phyloP scores from a whole-genome alignment of 2,888 invertebrate genomes.

The Caenorhabditis sp. region DNA sequence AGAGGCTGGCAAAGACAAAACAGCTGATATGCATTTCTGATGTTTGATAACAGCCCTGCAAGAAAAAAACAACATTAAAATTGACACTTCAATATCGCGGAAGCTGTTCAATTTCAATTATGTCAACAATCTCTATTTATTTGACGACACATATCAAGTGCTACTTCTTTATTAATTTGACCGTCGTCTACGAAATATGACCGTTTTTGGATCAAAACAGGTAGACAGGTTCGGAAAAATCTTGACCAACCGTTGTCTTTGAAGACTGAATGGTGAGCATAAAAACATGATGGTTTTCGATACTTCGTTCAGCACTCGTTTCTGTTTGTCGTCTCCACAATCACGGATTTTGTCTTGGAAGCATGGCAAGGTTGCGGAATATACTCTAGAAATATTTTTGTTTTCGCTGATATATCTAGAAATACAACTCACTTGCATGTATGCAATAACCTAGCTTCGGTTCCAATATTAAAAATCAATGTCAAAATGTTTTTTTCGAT shows the following conservation, averaged over 20 bases:
- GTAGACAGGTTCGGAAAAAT: not conserved
- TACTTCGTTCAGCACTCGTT: constrained; percentile 62
- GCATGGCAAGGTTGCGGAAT: constrained; percentile 65
- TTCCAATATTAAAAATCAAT: constrained; percentile 62
- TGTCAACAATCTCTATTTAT: constrained; percentile 36
- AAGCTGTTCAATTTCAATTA: constrained; percentile 32
- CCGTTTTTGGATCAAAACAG: not conserved
- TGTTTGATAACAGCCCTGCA: constrained; percentile 56
- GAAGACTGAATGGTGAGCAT: constrained; percentile 65
- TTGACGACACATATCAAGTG: constrained; percentile 47
- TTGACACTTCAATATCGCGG: constrained; percentile 9
- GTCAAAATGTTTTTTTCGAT: constrained; percentile 67
- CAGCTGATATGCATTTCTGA: constrained; percentile 60
- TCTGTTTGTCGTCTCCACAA: constrained; percentile 68
- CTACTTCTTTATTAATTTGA: constrained; percentile 14
- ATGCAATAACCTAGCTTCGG: constrained; percentile 64
- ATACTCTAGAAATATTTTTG: constrained; percentile 57
- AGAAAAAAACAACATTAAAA: constrained; percentile 2
- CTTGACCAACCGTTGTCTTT: constrained; percentile 51
- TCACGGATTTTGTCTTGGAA: constrained; percentile 63
- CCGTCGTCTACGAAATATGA: not conserved
- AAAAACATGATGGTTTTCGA: constrained; percentile 68
- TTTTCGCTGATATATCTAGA: constrained; percentile 33
- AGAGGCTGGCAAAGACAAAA: constrained; percentile 52
- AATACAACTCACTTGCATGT: constrained; percentile 62